Evolutionary conservation across 2,113 vertebrate species (phyloP), one percentile per base, ranked within the genome.

Genomic region (Hucho hucho): DNA sequence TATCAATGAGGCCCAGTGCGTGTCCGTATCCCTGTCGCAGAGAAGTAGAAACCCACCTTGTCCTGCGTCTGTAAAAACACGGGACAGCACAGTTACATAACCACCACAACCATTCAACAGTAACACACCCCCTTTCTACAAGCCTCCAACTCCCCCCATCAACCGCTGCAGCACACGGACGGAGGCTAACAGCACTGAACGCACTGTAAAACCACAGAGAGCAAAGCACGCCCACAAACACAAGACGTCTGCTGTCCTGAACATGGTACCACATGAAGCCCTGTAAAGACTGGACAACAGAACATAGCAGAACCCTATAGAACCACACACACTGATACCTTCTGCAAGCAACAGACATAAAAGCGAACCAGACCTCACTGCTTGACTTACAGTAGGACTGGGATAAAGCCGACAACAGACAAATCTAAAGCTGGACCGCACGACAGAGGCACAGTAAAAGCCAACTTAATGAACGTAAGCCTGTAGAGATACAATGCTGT

Each of bases 31-130:
- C 87, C 91, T 78, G 86, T 90, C 88, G 88, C 83, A 90, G 87
- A 80, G 88, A 75, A 74, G 84, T 87, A 76, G 84, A 88, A 84
- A 93, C 93, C 92, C 90, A 94, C 93, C 93, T 94, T 92, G 89
- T 84, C 92, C 91, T 94, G 87, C 82, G 89, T 93, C 93, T 94
- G 93, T 68, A 87, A 93, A 93, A 93, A 94, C 92, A 94, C 75
- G 90, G 87, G 89, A 93, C 80, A 93, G 81, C 80, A 89, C 65
- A 32, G 84, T 93, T 93, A 93, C 87, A 90, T 77, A 81, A 76
- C 81, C 32, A 70, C 4, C 46, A 4, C 28, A 43, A 67, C 28
- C 65, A 37, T 7, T 7, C 14, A 65, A 22, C 26, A 65, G 13
- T 28, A 28, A 65, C 61, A 65, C 61, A 64, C 24, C 25, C 1